These are phyloP conservation scores for Narcine bancroftii DNA, from an alignment of 2,113 vertebrate species.

Conservation along the genomic window DNA sequence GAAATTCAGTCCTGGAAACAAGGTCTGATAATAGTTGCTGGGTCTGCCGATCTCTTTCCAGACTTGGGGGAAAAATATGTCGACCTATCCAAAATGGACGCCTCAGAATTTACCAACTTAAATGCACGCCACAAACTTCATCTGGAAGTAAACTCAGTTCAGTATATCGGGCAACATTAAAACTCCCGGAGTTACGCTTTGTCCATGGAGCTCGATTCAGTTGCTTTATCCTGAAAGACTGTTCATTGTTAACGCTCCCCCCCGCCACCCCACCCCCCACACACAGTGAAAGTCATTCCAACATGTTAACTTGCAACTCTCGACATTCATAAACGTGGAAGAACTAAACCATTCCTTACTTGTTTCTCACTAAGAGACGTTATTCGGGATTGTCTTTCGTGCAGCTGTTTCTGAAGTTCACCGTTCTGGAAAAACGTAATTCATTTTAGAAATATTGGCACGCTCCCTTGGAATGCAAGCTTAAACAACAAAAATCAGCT, in stretches of 20 bases:
- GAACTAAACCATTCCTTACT: conserved; percentile 57
- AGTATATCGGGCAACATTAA: neutral
- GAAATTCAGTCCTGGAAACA: neutral
- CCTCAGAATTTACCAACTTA: conserved; percentile 45
- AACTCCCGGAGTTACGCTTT: neutral
- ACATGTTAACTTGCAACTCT: neutral
- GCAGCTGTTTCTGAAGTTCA: conserved; percentile 73
- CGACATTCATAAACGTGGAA: neutral
- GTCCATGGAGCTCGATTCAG: neutral
- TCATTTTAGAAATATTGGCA: conserved; percentile 51
- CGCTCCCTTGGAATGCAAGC: conserved; percentile 46
- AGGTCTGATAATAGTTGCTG: neutral
- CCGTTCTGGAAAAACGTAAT: conserved; percentile 64
- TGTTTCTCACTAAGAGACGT: conserved; percentile 74
- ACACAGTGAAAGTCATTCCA: conserved; percentile 35
- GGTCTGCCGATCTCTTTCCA: conserved; percentile 47
- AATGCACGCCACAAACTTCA: conserved; percentile 33
- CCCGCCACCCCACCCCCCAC: neutral
- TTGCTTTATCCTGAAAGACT: neutral
- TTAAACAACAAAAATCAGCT: neutral
- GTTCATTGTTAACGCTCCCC: conserved; percentile 16
- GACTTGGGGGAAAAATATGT: conserved; percentile 82
- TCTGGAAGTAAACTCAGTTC: neutral
- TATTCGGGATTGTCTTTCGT: conserved; percentile 69
- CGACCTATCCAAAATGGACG: conserved; percentile 95